phyloP scores from a whole-genome alignment of 2,113 vertebrate species.

The Caloenas nicobarica region DNA sequence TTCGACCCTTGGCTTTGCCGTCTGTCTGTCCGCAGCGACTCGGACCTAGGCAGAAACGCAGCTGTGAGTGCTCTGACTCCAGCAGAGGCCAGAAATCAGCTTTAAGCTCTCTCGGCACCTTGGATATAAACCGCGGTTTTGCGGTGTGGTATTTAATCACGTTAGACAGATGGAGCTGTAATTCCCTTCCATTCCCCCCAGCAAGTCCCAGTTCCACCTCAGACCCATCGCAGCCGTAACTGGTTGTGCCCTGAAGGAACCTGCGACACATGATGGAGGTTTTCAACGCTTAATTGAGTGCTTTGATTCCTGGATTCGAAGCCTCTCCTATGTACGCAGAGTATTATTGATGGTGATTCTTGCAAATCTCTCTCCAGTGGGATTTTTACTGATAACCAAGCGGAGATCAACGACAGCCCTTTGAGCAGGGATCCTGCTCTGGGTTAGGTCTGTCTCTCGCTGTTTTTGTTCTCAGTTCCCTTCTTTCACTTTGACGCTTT shows the following conservation, averaged over 20 bases:
- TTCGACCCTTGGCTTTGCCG: fast-evolving
- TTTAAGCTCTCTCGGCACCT: background rate
- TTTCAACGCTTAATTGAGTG: fast-evolving
- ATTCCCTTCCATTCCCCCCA: background rate
- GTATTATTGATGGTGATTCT: fast-evolving
- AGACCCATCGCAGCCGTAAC: fast-evolving
- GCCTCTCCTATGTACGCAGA: fast-evolving
- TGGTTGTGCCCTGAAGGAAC: background rate
- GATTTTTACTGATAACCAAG: fast-evolving
- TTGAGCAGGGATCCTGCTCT: background rate
- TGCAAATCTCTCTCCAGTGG: background rate
- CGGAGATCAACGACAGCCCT: fast-evolving
- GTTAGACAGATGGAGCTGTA: background rate
- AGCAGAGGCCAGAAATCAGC: background rate
- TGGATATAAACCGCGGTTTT: no score
- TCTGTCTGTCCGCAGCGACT: background rate
- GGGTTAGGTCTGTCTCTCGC: background rate
- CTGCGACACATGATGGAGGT: background rate
- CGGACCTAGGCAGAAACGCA: fast-evolving
- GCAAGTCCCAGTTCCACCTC: fast-evolving
- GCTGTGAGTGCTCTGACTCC: background rate
- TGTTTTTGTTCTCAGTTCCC: constrained; percentile 46
- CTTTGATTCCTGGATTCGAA: background rate
- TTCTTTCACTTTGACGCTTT: background rate
- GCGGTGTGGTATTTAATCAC: no score